Percentiles rank a stretch among this genome's conserved stretches.
phyloP scores from a whole-genome alignment of 2,113 vertebrate species.

The Ctenomys sociabilis region DNA sequence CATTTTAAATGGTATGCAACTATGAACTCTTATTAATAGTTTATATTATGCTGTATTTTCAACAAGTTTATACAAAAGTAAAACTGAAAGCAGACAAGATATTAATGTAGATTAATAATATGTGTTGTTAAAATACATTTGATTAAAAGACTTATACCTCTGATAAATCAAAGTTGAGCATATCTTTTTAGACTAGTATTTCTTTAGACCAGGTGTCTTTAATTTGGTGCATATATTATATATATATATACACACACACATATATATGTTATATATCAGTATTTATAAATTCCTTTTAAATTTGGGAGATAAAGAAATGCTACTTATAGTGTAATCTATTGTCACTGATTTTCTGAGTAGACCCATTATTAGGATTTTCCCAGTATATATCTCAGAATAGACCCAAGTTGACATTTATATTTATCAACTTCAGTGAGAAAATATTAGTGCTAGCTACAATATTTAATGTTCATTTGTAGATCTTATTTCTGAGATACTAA shows the following conservation, averaged over 20 bases:
- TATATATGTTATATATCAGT: conserved; percentile 50
- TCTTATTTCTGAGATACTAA: conserved; percentile 40
- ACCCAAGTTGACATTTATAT: not conserved
- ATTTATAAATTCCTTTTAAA: conserved; percentile 15
- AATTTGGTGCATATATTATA: conserved; percentile 46
- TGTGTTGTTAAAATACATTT: conserved; percentile 17
- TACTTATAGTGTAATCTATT: conserved; percentile 52
- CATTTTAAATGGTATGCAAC: conserved; percentile 83
- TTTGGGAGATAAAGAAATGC: conserved; percentile 8
- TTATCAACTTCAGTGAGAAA: conserved; percentile 30
- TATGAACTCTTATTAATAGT: conserved; percentile 48
- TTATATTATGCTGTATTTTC: conserved; percentile 60
- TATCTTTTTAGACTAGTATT: conserved; percentile 48
- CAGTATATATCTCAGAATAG: not conserved
- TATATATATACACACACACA: no score
- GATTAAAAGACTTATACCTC: not conserved
- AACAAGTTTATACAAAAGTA: conserved; percentile 59
- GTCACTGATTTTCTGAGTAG: conserved; percentile 32
- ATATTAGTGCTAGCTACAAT: not conserved
- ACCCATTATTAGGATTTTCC: conserved; percentile 22
- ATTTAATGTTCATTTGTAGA: conserved; percentile 34
- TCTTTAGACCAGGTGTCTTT: conserved; percentile 52
- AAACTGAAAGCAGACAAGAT: conserved; percentile 57
- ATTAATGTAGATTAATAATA: conserved; percentile 33
- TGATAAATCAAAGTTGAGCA: conserved; percentile 50